A percentile compares a stretch with the other conserved stretches of the same genome.
Conservation (phyloP, 2,797 vertebrate species). For the Graptemys geographica region DNA sequence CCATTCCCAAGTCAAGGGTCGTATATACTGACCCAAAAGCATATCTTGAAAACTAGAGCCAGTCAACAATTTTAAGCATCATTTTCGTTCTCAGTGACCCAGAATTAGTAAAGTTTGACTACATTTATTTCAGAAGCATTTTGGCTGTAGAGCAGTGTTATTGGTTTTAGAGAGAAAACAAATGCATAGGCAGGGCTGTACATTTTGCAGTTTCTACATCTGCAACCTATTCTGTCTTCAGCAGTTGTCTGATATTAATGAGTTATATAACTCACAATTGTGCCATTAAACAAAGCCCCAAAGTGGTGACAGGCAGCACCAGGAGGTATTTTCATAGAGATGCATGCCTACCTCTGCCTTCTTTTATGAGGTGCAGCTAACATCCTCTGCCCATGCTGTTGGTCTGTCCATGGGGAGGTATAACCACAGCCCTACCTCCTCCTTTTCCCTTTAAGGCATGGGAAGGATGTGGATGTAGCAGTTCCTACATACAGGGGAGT, state of each 20-base stretch:
- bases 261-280: conserved; percentile 18
- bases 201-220: background rate
- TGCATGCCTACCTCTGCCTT: background rate
- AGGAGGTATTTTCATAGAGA: background rate
- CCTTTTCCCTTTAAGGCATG: background rate
- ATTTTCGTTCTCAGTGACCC: too few species aligned
- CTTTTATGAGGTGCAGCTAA: background rate
- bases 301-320: background rate
- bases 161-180: conserved; percentile 1
- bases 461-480: background rate
- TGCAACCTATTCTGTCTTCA: background rate
- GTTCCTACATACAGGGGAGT: background rate
- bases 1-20: too few species aligned
- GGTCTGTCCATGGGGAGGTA: background rate
- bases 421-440: background rate
- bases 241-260: background rate
- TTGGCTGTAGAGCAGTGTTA: too few species aligned
- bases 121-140: too few species aligned
- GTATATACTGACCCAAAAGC: too few species aligned
- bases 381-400: accelerated
- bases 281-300: background rate
- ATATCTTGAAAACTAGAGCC: too few species aligned
- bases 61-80: too few species aligned
- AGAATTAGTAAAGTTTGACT: too few species aligned
- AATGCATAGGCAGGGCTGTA: background rate